phyloP scores from a whole-genome alignment of 2,113 vertebrate species.

The Eptatretus burgeri region DNA sequence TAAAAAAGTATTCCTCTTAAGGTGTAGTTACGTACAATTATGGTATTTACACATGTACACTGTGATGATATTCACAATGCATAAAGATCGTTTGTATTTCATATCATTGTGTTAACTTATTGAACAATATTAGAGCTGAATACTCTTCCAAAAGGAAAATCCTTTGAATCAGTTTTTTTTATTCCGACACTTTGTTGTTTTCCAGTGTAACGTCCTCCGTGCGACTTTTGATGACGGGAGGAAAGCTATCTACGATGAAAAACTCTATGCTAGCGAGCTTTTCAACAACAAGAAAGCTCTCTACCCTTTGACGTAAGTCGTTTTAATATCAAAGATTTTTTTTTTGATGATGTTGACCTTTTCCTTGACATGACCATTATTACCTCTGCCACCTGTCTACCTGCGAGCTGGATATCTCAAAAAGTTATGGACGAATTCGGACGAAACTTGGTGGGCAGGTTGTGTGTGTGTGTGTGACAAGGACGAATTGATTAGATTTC shows the following conservation, averaged over 20 bases:
- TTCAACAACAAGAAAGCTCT: conserved; percentile 92
- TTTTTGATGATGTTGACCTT: background rate
- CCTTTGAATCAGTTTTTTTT: background rate
- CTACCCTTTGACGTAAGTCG: conserved; percentile 55
- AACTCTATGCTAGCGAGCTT: conserved; percentile 76
- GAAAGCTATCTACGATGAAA: conserved; percentile 72
- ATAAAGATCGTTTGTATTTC: background rate
- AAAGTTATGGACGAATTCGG: background rate
- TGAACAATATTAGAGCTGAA: background rate
- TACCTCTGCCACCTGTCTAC: conserved; percentile 17
- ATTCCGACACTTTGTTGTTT: background rate
- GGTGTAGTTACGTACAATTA: no score
- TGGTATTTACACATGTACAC: no score
- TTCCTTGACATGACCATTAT: conserved; percentile 8
- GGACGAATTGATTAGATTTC: no score
- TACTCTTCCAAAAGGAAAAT: background rate
- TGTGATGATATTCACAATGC: no score
- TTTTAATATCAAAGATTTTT: background rate
- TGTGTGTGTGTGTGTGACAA: no score
- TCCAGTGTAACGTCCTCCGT: conserved; percentile 78
- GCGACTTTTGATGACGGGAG: conserved; percentile 66
- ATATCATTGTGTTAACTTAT: background rate
- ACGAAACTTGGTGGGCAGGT: background rate
- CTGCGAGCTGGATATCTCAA: background rate
- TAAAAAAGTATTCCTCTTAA: no score